Percentiles rank a stretch among this genome's conserved stretches.
Conservation (phyloP, 2,888 invertebrate species). For the Drosophila neoperkinsi region DNA sequence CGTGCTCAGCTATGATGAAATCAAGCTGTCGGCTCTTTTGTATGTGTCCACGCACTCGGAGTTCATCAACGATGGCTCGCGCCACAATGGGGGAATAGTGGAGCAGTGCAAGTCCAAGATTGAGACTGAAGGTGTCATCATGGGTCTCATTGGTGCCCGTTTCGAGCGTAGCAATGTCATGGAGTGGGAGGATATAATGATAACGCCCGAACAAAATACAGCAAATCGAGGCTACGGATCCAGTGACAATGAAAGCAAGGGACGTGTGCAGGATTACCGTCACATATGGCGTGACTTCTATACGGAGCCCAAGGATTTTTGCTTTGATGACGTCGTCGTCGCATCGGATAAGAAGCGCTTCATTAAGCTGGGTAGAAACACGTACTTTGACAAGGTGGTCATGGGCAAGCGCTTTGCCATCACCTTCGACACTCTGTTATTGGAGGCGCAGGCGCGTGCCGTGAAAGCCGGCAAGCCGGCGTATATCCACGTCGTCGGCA, state of each 20-base stretch:
- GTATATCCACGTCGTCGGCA: slow-evolving; percentile 88
- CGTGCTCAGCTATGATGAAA: slow-evolving; percentile 87
- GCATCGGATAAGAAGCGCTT: slow-evolving; percentile 37
- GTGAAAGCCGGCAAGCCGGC: slow-evolving; percentile 86
- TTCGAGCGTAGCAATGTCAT: slow-evolving; percentile 85
- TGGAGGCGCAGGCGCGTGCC: slow-evolving; percentile 88
- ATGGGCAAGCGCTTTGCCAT: slow-evolving; percentile 86
- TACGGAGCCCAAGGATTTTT: slow-evolving; percentile 69
- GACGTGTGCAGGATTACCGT: slow-evolving; percentile 63
- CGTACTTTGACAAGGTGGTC: slow-evolving; percentile 78
- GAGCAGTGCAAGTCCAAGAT: slow-evolving; percentile 83
- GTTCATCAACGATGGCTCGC: slow-evolving; percentile 87
- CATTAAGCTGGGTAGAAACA: slow-evolving; percentile 30
- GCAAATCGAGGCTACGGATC: slow-evolving; percentile 85
- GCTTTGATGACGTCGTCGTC: slow-evolving; percentile 47
- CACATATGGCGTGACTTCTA: slow-evolving; percentile 79
- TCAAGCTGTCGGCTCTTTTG: slow-evolving; percentile 87
- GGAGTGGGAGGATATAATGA: slow-evolving; percentile 86
- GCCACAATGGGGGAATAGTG: slow-evolving; percentile 86
- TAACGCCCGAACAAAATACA: slow-evolving; percentile 86
- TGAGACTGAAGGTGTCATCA: slow-evolving; percentile 86
- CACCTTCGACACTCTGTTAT: slow-evolving; percentile 87
- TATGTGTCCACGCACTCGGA: slow-evolving; percentile 87
- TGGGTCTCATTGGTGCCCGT: slow-evolving; percentile 86
- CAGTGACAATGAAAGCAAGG: background rate